Base-by-base conservation (phyloP, 2,113 vertebrate species). In the Strix aluco region DNA sequence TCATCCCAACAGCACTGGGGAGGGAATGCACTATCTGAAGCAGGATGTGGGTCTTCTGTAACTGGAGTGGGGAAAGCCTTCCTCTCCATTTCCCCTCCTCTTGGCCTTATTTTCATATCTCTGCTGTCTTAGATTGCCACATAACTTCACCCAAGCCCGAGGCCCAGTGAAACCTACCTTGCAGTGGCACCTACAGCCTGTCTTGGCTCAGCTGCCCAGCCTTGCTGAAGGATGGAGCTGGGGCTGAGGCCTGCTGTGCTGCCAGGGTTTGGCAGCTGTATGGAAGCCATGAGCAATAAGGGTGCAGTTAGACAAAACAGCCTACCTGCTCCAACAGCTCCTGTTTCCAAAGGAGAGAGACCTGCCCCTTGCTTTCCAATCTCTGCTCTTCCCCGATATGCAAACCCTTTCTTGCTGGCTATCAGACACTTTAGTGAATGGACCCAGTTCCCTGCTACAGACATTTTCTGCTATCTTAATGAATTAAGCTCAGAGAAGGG, bases 191-290 rank as follows among this genome's bases (percentile, higher is more conserved):
- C 42, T 77, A 20, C 36, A 77, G 36, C 44, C 59, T 81, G 58
- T 21, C 44, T 63, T 49, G 29, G 27, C 29, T 46, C 67, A 38
- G 4, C 14, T 72, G 62, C 29, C 49, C n/a, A 38, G n/a, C 59
- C 32, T 47, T 2, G 1, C 75, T 23, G 69, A n/a, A 49, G 58
- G 49, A 59, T 14, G n/a, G 75, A 63, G 58, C 49, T 40, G 36
- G 34, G 26, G 16, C n/a, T 0, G 0, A 81, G 42, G 19, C 40
- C 5, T 2, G 65, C 59, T 2, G 0, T 25, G 25, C 58, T 65
- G 69, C 67, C 54, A 17, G 36, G 21, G 26, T 38, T 67, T 83
- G 77, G 66, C 80, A 77, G 59, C 67, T 26, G 13, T 47, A 59
- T 0, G 0, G 29, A 49, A 81, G 42, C 71, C 17, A 2, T 29